Evolutionary conservation across 2,113 vertebrate species (phyloP).

Genomic region (Corythornis cristatus): DNA sequence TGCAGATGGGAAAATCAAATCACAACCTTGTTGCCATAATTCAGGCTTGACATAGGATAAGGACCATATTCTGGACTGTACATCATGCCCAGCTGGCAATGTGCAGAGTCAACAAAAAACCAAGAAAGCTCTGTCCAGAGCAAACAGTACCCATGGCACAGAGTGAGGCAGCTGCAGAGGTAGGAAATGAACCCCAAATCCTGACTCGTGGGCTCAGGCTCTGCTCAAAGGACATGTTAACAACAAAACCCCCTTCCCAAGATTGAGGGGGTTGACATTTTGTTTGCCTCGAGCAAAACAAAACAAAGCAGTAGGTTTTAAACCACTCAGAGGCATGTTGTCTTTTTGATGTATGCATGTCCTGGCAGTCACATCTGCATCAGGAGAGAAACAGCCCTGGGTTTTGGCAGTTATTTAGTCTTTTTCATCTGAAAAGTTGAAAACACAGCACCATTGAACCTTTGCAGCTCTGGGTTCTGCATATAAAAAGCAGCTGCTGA

Average conservation of each 20-base stretch:
- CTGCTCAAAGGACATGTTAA: neutral
- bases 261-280: neutral
- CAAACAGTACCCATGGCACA: neutral
- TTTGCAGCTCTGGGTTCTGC: neutral
- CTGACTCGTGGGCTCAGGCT: neutral
- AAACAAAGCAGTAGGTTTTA: conserved; percentile 51
- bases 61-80: neutral
- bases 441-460: conserved; percentile 4
- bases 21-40: neutral
- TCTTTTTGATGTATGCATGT: conserved; percentile 47
- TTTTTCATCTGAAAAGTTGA: conserved; percentile 54
- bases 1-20: conserved; percentile 5
- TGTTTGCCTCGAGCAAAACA: conserved; percentile 34
- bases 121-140: conserved; percentile 26
- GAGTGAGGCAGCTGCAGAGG: neutral
- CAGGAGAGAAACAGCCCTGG: conserved; percentile 9
- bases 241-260: conserved; percentile 41
- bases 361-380: conserved; percentile 54
- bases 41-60: conserved; percentile 6
- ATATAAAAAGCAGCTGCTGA: conserved; percentile 52
- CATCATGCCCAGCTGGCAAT: neutral
- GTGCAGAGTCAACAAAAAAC: neutral
- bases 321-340: conserved; percentile 1
- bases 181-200: neutral
- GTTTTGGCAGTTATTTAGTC: conserved; percentile 44